phyloP scores from a whole-genome alignment of 2,797 vertebrate genomes.

The Artibeus lituratus region DNA sequence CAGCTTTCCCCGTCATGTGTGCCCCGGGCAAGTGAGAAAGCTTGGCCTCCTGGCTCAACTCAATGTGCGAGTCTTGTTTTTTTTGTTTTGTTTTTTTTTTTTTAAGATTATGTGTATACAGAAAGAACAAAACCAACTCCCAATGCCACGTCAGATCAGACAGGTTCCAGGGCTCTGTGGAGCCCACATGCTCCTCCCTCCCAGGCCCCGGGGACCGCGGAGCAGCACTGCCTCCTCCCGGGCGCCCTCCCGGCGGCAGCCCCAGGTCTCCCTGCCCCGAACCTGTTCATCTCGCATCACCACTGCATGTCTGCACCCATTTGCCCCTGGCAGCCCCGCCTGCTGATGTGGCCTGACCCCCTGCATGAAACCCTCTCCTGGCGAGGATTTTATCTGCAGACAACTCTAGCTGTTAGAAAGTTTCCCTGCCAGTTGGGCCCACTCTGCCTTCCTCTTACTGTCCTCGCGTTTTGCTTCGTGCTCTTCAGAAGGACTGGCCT shows the following conservation, averaged over 20 bases:
- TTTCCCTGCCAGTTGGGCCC: neutral
- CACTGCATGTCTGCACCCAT: fast-evolving
- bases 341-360: fast-evolving
- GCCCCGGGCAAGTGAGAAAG: neutral
- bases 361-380: neutral
- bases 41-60: neutral
- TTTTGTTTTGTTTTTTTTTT: neutral
- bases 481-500: no score
- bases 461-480: fast-evolving
- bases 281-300: neutral
- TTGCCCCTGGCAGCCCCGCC: fast-evolving
- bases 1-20: fast-evolving
- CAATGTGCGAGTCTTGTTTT: neutral
- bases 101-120: neutral
- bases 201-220: neutral
- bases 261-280: neutral
- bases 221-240: fast-evolving
- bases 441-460: neutral
- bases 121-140: neutral
- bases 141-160: fast-evolving
- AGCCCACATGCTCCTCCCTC: fast-evolving
- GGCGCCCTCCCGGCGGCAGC: fast-evolving
- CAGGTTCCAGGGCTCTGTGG: fast-evolving
- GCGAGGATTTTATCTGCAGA: neutral
- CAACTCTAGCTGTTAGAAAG: neutral